These are phyloP conservation scores for Rhabdophis nuchalis DNA, from an alignment of 2,797 vertebrate genomes.

Conservation along the genomic window DNA sequence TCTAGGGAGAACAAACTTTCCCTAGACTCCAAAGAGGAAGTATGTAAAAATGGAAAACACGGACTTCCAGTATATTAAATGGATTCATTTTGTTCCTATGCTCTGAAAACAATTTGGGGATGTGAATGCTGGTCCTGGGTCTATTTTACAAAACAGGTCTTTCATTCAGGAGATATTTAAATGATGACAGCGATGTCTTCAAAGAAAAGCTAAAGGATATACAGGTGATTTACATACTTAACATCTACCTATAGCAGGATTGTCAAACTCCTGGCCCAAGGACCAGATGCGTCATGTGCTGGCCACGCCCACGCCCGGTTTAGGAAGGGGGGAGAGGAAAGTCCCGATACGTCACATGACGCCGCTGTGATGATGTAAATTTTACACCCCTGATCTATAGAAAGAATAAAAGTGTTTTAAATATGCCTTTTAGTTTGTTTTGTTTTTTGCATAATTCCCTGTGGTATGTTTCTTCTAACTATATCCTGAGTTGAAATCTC, in stretches of 20 bases:
- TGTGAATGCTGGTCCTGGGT: slow-evolving; percentile 3
- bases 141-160: slow-evolving; percentile 18
- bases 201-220: neutral
- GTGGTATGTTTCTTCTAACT: neutral
- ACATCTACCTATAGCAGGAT: neutral
- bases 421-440: neutral
- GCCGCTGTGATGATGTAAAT: no score
- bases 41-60: neutral
- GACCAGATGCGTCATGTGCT: no score
- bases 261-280: no score
- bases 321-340: no score
- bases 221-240: neutral
- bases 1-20: neutral
- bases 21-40: neutral
- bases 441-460: neutral
- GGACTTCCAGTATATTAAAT: neutral
- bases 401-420: neutral
- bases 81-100: neutral
- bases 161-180: neutral
- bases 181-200: neutral
- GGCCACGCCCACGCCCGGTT: no score
- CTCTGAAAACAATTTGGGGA: slow-evolving; percentile 20
- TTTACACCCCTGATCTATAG: neutral
- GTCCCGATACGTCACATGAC: no score
- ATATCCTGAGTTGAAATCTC: neutral